These are phyloP conservation scores for Triplophysa bombifrons DNA, from an alignment of 2,797 vertebrate genomes.

Conservation along the genomic window DNA sequence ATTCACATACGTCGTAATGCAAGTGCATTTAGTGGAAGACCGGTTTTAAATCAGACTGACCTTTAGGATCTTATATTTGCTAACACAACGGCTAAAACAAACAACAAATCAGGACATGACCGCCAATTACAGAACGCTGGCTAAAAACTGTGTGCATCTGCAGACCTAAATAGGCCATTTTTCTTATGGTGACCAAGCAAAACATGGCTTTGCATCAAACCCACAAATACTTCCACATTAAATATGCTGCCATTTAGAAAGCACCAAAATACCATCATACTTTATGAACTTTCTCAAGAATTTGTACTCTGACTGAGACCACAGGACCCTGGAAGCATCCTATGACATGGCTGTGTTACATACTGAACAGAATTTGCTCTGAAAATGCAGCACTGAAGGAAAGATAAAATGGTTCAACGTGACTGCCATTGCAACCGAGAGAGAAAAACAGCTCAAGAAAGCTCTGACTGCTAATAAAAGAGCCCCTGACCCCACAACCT, in stretches of 20 bases:
- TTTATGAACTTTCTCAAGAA: background rate
- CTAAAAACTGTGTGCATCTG: background rate
- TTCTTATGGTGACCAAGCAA: background rate
- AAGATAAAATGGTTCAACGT: slow-evolving; percentile 27
- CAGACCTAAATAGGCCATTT: slow-evolving; percentile 7
- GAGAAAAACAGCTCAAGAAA: slow-evolving; percentile 47
- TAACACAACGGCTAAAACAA: background rate
- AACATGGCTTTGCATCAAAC: background rate
- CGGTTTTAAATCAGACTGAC: background rate
- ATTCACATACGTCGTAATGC: background rate
- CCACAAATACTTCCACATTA: background rate
- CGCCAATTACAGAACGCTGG: background rate
- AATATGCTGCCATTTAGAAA: background rate
- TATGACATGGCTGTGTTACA: background rate
- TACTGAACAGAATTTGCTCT: background rate
- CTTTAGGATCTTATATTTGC: background rate
- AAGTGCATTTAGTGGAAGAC: background rate
- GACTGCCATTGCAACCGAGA: slow-evolving; percentile 27
- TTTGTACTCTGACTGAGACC: slow-evolving; percentile 1
- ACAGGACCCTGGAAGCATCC: background rate
- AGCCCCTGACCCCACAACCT: slow-evolving; percentile 62
- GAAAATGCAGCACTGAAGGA: slow-evolving; percentile 8
- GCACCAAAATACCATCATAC: background rate
- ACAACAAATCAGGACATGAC: rapidly evolving
- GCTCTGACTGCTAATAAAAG: slow-evolving; percentile 49